phyloP scores from a whole-genome alignment of 2,113 vertebrate species.

The Seriola quinqueradiata region DNA sequence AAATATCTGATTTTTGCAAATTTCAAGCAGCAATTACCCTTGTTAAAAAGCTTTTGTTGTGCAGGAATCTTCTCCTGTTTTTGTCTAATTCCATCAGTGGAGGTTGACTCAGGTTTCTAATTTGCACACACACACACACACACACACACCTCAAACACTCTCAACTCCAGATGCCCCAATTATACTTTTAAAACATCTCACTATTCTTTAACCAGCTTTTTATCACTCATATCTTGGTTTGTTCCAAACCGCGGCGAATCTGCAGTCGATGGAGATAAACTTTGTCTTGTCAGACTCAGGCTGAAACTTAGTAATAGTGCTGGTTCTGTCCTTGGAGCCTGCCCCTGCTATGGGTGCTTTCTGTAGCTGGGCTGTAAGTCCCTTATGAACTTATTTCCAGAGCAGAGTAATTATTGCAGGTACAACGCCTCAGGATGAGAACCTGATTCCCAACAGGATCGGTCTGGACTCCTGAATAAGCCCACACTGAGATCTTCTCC shows the following conservation, averaged over 20 bases:
- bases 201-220: conserved; percentile 41
- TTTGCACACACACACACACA: conserved; percentile 42
- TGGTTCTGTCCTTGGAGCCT: conserved; percentile 67
- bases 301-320: conserved; percentile 70
- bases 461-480: conserved; percentile 65
- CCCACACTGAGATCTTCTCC: conserved; percentile 56
- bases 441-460: conserved; percentile 75
- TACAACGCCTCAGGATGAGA: conserved; percentile 73
- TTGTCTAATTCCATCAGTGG: conserved; percentile 51
- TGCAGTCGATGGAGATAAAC: conserved; percentile 57
- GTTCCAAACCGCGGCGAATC: conserved; percentile 17
- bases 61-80: conserved; percentile 49
- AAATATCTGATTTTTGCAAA: conserved; percentile 62
- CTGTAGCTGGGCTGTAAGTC: conserved; percentile 67
- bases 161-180: conserved; percentile 56
- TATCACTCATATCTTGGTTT: conserved; percentile 42
- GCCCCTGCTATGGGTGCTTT: conserved; percentile 62
- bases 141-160: conserved; percentile 14
- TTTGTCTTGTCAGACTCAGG: conserved; percentile 57
- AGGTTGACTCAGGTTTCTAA: conserved; percentile 44
- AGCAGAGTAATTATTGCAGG: conserved; percentile 77
- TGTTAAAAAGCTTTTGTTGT: conserved; percentile 69
- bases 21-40: conserved; percentile 64
- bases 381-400: conserved; percentile 78
- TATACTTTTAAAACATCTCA: conserved; percentile 64